These are phyloP conservation scores for Phenacoccus solenopsis DNA, from an alignment of 1,140 invertebrate species.

Conservation along the genomic window DNA sequence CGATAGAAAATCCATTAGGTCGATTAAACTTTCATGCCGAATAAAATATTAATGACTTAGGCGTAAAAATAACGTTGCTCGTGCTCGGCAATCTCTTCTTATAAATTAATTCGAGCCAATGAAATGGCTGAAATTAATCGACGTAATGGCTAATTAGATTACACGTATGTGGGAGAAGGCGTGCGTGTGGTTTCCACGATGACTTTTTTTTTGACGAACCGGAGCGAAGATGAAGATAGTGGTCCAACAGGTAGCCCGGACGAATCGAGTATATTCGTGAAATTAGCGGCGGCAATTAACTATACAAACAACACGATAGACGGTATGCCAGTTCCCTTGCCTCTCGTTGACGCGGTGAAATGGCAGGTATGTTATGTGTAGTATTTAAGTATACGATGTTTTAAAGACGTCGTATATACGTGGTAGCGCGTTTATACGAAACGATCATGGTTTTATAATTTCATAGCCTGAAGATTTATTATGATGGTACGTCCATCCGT, in stretches of 20 bases:
- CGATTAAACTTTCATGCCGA: neutral
- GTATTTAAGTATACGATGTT: neutral
- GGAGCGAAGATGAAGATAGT: neutral
- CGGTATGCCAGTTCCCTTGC: no score
- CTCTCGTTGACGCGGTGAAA: no score
- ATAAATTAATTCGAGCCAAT: neutral
- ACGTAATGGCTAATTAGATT: neutral
- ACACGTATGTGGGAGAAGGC: neutral
- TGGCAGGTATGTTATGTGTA: neutral
- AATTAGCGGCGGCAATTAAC: neutral
- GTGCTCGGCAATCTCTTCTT: no score
- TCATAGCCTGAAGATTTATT: neutral
- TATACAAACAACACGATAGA: neutral
- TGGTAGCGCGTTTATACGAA: neutral
- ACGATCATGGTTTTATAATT: neutral
- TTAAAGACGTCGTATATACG: no score
- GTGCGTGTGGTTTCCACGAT: no score
- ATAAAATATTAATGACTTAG: neutral
- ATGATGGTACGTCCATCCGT: neutral
- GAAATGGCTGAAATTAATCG: neutral
- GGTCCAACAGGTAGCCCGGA: neutral
- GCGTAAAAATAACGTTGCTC: neutral
- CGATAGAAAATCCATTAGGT: neutral
- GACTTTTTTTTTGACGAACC: no score
- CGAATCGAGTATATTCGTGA: neutral